Conservation (phyloP, 2,113 vertebrate species). For the Phylloscopus whistleri region DNA sequence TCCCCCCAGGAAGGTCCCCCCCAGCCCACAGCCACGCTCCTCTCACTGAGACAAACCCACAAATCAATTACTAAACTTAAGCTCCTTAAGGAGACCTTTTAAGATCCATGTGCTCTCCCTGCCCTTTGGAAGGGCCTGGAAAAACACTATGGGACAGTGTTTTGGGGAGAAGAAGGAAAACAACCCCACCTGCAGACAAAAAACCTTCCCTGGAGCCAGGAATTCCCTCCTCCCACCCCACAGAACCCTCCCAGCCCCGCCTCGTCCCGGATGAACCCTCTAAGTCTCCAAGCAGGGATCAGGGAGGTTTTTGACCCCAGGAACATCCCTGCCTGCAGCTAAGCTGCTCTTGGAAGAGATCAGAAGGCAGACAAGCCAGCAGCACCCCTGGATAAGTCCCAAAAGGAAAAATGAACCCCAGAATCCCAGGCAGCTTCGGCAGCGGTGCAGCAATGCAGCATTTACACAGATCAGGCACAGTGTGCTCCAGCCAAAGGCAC, state of each 20-base stretch:
- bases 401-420: fast-evolving
- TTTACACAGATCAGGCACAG: background rate
- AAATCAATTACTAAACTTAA: background rate
- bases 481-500: background rate
- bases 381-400: background rate
- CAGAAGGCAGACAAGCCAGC: background rate
- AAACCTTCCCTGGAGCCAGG: fast-evolving
- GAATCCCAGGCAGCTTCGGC: too few relatives aligned
- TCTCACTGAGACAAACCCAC: fast-evolving
- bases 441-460: background rate
- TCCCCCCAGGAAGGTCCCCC: background rate
- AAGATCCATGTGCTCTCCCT: background rate
- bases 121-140: background rate
- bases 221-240: fast-evolving
- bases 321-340: background rate
- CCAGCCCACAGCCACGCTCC: background rate
- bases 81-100: background rate
- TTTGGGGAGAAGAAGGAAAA: background rate
- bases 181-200: background rate
- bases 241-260: background rate
- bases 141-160: fast-evolving
- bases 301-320: background rate
- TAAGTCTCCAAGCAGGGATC: background rate
- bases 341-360: background rate
- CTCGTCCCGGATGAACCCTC: background rate